Evolutionary conservation across 2,888 invertebrate genomes (phyloP).

Genomic region (Norana najaformis): DNA sequence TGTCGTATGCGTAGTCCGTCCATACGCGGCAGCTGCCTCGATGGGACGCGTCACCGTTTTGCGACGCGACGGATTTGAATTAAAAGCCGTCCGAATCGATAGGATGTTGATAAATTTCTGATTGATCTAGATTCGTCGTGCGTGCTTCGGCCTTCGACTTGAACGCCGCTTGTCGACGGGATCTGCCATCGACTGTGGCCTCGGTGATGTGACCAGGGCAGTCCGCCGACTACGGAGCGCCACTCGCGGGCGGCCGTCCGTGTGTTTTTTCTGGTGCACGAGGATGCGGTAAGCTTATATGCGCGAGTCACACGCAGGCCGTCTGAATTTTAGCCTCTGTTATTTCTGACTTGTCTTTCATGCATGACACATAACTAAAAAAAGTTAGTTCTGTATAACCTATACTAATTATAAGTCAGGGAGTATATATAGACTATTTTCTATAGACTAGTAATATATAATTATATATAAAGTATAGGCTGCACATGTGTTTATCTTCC

Average conservation of each 20-base stretch:
- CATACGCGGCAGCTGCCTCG: background rate
- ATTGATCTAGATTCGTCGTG: constrained; percentile 6
- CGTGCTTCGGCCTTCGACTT: background rate
- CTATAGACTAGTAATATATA: background rate
- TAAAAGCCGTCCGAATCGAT: constrained; percentile 13
- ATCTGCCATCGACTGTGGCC: background rate
- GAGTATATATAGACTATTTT: no score
- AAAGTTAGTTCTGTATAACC: no score
- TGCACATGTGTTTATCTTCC: no score
- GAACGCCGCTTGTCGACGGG: background rate
- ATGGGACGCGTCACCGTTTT: background rate
- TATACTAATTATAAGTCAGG: background rate
- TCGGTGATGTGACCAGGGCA: background rate
- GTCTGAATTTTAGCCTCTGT: background rate
- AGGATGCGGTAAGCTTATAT: constrained; percentile 13
- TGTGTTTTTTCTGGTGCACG: background rate
- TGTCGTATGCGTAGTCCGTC: background rate
- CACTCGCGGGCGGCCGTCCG: background rate
- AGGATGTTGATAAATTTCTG: constrained; percentile 13
- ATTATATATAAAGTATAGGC: background rate
- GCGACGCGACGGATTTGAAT: background rate
- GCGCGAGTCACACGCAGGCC: background rate
- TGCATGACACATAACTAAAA: background rate
- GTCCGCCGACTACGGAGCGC: background rate
- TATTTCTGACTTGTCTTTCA: background rate